Evolutionary conservation across 2,797 vertebrate genomes (phyloP).

Genomic region (Amblyopsis hoosieri): DNA sequence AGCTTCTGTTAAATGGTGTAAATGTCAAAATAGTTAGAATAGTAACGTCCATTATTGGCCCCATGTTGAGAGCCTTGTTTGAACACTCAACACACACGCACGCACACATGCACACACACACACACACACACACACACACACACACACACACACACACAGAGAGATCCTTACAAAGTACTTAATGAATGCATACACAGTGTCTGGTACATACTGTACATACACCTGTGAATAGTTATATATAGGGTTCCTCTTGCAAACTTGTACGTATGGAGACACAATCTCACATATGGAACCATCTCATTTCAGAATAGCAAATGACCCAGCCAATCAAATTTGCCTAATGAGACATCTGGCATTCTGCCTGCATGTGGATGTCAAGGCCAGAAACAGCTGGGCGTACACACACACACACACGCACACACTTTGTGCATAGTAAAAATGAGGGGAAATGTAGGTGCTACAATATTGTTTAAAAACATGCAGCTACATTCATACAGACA

Average conservation of each 20-base stretch:
- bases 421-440: not conserved
- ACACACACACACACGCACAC: constrained; percentile 14
- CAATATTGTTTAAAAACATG: constrained; percentile 1
- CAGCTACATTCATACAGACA: too few species aligned
- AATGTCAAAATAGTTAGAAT: too few species aligned
- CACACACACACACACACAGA: constrained; percentile 6
- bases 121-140: constrained; percentile 2
- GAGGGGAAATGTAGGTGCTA: constrained; percentile 23
- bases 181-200: constrained; percentile 56
- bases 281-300: constrained; percentile 66
- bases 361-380: constrained; percentile 70
- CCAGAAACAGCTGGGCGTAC: constrained; percentile 70
- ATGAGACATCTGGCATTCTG: constrained; percentile 78
- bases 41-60: too few species aligned
- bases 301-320: constrained; percentile 67
- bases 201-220: constrained; percentile 42
- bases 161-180: constrained; percentile 1
- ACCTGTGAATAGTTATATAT: constrained; percentile 65
- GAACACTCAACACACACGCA: too few species aligned
- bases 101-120: not conserved
- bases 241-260: constrained; percentile 60
- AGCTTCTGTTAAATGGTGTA: too few species aligned
- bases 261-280: constrained; percentile 24
- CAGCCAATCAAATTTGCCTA: constrained; percentile 77
- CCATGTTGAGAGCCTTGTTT: too few species aligned